phyloP scores from a whole-genome alignment of 2,888 invertebrate genomes.

The Acronicta aceris region DNA sequence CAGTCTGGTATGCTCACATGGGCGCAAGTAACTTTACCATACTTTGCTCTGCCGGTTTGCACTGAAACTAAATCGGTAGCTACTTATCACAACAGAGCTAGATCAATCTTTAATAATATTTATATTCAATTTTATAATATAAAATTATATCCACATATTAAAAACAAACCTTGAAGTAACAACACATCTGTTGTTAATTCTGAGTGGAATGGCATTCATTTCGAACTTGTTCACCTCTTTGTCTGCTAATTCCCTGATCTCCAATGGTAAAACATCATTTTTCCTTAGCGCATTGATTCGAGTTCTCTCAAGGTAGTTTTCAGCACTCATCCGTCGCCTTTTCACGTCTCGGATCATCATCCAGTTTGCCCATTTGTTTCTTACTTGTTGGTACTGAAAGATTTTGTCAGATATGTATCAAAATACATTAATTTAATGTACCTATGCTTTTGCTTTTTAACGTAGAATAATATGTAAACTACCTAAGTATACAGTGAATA shows the following conservation, averaged over 20 bases:
- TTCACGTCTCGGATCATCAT: constrained; percentile 96
- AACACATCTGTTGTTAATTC: constrained; percentile 94
- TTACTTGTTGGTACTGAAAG: constrained; percentile 91
- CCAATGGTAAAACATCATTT: constrained; percentile 95
- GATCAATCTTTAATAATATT: too few relatives aligned
- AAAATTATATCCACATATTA: background rate
- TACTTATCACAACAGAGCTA: too few relatives aligned
- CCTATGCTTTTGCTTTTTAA: too few relatives aligned
- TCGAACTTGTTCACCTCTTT: constrained; percentile 94
- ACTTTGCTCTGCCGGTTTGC: too few relatives aligned
- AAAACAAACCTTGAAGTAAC: constrained; percentile 92
- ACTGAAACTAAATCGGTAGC: too few relatives aligned
- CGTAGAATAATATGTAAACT: too few relatives aligned
- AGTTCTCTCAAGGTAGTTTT: constrained; percentile 93
- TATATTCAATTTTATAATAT: too few relatives aligned
- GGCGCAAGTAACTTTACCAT: too few relatives aligned
- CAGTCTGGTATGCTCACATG: too few relatives aligned
- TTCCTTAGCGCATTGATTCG: constrained; percentile 95
- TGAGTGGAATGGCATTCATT: constrained; percentile 91
- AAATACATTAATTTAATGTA: background rate
- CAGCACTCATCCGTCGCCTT: constrained; percentile 92
- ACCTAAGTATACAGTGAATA: too few relatives aligned
- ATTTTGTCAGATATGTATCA: background rate
- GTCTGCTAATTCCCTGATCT: constrained; percentile 93
- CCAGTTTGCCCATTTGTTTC: constrained; percentile 94